Evolutionary conservation across 2,797 vertebrate genomes (phyloP), one percentile per base, ranked within the genome.

Genomic region (Sciurus vulgaris): DNA sequence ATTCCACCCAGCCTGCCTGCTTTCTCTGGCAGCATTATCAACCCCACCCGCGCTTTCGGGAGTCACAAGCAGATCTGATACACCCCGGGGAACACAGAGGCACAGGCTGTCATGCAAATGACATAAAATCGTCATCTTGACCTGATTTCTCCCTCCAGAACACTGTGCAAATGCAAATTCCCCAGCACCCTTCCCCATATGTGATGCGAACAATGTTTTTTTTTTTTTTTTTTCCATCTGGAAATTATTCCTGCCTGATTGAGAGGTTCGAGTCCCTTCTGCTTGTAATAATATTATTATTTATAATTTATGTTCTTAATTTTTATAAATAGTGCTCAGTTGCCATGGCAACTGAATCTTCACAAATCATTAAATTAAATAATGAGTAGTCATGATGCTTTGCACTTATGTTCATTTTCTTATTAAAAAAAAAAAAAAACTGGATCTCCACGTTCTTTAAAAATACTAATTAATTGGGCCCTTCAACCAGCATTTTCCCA

Each of bases 221-320:
- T 41, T 61, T 86, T 78, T 38, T 51, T 56, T 83, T 74, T 59
- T 56, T 86, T 76, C 86, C 63, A 89, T 96, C 96, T 97, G 96
- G 95, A 97, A 97, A 97, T 93, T 28, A 96, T 94, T 92, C 70
- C n/a, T 93, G 86, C 91, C 94, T 97, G 97, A 97, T 92, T 95
- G 97, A 97, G 96, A 97, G 93, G 93, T 95, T 93, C 38, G 78
- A 94, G 97, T 97, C 97, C 92, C 93, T 96, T 97, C 85, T 94
- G 97, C 95, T 96, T 97, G 90, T 97, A 96, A 96, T 94, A 96
- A 97, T 98, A 97, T 97, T 98, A 97, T 97, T 97, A 97, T 97
- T 98, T 97, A 96, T 97, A 97, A 96, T 98, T 96, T 94, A 96
- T 96, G 96, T 94, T 95, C 96, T 96, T 97, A 98, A 97, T 97